These are phyloP conservation scores for Hesperophylax magnus DNA, from an alignment of 1,140 invertebrate genomes.

Conservation along the genomic window DNA sequence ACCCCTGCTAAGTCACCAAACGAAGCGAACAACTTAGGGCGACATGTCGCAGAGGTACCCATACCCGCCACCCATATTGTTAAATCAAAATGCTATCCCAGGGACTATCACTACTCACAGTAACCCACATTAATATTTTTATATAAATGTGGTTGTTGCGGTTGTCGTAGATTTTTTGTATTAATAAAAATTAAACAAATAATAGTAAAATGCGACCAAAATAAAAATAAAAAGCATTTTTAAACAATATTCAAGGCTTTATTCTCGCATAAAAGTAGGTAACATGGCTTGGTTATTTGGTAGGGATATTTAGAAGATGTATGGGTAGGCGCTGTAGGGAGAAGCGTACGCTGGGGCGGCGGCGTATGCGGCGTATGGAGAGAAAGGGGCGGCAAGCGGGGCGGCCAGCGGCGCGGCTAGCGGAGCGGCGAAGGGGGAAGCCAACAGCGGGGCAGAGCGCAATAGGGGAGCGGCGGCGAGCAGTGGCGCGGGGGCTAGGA, in stretches of 20 bases:
- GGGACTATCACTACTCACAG: no score
- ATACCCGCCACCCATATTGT: no score
- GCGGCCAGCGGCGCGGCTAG: slow-evolving; percentile 43
- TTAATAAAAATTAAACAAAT: no score
- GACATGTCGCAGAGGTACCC: no score
- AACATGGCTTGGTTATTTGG: neutral
- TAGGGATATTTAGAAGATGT: slow-evolving; percentile 10
- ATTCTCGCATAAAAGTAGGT: slow-evolving; percentile 16
- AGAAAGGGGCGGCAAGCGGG: slow-evolving; percentile 6
- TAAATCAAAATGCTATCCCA: no score
- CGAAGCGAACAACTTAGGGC: no score
- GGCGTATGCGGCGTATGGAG: slow-evolving; percentile 45
- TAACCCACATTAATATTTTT: no score
- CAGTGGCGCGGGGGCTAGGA: slow-evolving; percentile 57
- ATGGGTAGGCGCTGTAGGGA: slow-evolving; percentile 45
- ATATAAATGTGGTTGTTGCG: no score
- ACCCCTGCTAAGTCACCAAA: no score
- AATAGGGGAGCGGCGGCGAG: slow-evolving; percentile 29
- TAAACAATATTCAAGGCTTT: slow-evolving; percentile 5
- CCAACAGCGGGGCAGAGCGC: slow-evolving; percentile 38
- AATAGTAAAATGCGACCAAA: no score
- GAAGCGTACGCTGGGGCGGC: slow-evolving; percentile 48
- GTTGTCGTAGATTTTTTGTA: no score
- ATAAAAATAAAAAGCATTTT: no score
- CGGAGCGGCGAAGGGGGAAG: slow-evolving; percentile 28